These are phyloP conservation scores for Porites lobata DNA, from an alignment of 92 coral and sea anemone genomes.

Conservation along the genomic window DNA sequence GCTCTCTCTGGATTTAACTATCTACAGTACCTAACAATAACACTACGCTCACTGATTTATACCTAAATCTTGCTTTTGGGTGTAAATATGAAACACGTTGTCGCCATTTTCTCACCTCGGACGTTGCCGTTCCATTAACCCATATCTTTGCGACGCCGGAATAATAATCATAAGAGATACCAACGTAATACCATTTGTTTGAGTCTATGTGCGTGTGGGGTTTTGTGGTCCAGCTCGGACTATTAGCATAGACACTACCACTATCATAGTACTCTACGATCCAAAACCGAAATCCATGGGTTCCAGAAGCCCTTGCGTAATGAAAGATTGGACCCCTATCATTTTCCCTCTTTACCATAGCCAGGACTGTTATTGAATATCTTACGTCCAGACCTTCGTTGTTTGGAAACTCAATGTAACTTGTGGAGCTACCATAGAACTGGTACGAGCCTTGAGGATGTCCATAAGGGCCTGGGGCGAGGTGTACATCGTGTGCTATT, in stretches of 20 bases:
- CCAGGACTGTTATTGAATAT: constrained; percentile 26
- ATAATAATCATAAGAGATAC: constrained; percentile 23
- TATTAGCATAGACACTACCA: not conserved
- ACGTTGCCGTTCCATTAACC: constrained; percentile 8
- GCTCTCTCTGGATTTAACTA: too few relatives aligned
- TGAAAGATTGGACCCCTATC: not conserved
- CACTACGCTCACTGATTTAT: too few relatives aligned
- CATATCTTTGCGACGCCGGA: constrained; percentile 40
- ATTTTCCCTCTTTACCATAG: not conserved
- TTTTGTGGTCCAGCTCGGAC: not conserved
- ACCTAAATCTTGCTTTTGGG: too few relatives aligned
- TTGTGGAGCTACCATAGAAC: constrained; percentile 1
- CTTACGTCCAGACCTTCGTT: constrained; percentile 40
- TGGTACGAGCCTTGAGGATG: constrained; percentile 24
- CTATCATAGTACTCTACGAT: not conserved
- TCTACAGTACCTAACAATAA: too few relatives aligned
- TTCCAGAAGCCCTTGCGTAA: not conserved
- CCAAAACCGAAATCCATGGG: not conserved
- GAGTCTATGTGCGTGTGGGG: not conserved
- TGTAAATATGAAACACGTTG: too few relatives aligned
- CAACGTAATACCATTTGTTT: not conserved
- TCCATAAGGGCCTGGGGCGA: constrained; percentile 46
- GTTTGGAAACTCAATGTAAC: not conserved
- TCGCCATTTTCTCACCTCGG: not conserved
- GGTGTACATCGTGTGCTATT: not conserved